These are phyloP conservation scores for Octodon degus DNA, from an alignment of 2,113 vertebrate species.

Conservation along the genomic window DNA sequence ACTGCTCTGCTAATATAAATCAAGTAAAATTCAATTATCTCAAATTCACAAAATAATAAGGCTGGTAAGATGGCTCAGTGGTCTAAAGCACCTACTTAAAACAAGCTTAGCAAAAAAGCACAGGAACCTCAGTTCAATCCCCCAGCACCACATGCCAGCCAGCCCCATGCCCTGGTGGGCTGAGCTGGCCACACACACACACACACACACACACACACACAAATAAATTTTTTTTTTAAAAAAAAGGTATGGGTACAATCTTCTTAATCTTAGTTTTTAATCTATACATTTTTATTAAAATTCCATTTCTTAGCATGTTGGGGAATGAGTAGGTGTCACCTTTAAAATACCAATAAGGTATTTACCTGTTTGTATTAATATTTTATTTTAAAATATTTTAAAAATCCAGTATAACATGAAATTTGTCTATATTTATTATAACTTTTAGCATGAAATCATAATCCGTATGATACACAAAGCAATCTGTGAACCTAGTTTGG, in stretches of 20 bases:
- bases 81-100: too few relatives aligned
- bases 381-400: slow-evolving; percentile 37
- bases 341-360: neutral
- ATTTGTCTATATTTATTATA: neutral
- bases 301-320: neutral
- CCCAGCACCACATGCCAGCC: too few relatives aligned
- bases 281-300: slow-evolving; percentile 46
- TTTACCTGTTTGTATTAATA: neutral
- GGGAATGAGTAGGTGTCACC: neutral
- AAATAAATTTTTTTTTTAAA: too few relatives aligned
- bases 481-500: neutral
- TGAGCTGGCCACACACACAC: too few relatives aligned
- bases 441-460: neutral
- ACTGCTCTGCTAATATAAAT: slow-evolving; percentile 34
- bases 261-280: slow-evolving; percentile 11
- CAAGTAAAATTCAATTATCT: slow-evolving; percentile 41
- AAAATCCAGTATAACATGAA: neutral
- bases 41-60: slow-evolving; percentile 43
- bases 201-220: too few relatives aligned
- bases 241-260: neutral
- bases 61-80: too few relatives aligned
- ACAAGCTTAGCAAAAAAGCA: too few relatives aligned
- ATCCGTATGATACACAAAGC: neutral
- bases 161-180: too few relatives aligned
- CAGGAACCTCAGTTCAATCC: too few relatives aligned